Conservation (phyloP, 2,113 vertebrate species). For the zebrafish (Danio rerio) region DNA sequence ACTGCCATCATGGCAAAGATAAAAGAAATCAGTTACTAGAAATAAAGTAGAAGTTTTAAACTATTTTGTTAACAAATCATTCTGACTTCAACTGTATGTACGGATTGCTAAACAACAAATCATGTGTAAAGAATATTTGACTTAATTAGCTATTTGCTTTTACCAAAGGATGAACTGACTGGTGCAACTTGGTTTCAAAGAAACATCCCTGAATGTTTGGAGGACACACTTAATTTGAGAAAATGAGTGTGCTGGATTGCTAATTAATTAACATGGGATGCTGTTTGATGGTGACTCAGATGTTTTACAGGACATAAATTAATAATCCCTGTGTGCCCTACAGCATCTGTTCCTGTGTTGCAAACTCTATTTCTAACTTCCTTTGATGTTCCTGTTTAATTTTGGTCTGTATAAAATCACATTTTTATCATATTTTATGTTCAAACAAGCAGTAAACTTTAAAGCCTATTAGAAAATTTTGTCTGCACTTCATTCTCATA, state of each 20-base stretch:
- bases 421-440: too few relatives aligned
- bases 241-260: background rate
- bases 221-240: background rate
- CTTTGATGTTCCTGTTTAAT: slow-evolving; percentile 33
- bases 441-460: too few relatives aligned
- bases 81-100: background rate
- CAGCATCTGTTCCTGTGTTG: slow-evolving; percentile 33
- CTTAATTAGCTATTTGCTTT: background rate
- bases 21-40: too few relatives aligned
- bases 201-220: background rate
- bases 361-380: background rate
- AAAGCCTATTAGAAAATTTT: background rate
- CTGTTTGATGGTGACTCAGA: slow-evolving; percentile 8
- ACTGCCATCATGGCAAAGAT: too few relatives aligned
- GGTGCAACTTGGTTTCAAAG: background rate
- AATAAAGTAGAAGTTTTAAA: too few relatives aligned
- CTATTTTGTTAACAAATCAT: too few relatives aligned
- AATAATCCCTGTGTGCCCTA: slow-evolving; percentile 5
- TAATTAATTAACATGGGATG: slow-evolving; percentile 16
- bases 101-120: background rate
- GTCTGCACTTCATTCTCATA: background rate
- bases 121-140: background rate
- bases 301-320: background rate
- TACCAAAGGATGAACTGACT: background rate
- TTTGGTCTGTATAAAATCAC: background rate